These are phyloP conservation scores for Drosophila nigritarsus DNA, from an alignment of 2,888 invertebrate species.

Conservation along the genomic window DNA sequence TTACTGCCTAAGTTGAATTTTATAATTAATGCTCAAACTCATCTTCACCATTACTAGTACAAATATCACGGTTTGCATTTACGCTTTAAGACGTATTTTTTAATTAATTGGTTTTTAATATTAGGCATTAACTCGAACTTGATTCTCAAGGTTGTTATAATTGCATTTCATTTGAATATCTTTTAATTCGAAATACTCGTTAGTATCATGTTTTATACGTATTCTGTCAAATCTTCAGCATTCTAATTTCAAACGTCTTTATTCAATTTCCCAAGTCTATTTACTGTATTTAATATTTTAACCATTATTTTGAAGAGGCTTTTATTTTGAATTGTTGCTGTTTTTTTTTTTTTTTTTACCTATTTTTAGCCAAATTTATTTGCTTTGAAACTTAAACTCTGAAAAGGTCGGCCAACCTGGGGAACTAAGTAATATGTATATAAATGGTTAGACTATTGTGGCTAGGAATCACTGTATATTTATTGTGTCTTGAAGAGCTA, in stretches of 20 bases:
- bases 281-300: conserved; percentile 37
- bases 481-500: conserved; percentile 5
- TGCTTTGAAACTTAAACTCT: conserved; percentile 31
- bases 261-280: conserved; percentile 43
- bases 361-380: conserved; percentile 40
- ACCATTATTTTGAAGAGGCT: conserved; percentile 37
- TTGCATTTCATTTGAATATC: conserved; percentile 20
- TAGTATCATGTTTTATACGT: conserved; percentile 25
- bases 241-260: conserved; percentile 38
- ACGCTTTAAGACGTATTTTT: conserved; percentile 53
- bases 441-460: conserved; percentile 62
- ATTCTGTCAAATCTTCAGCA: conserved; percentile 47
- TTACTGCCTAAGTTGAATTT: conserved; percentile 37
- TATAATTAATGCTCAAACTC: conserved; percentile 60
- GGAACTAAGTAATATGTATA: conserved; percentile 17
- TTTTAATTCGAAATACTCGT: conserved; percentile 23
- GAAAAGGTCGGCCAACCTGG: conserved; percentile 10
- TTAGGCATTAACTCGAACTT: conserved; percentile 41
- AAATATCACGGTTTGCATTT: conserved; percentile 82
- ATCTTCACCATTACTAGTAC: conserved; percentile 79
- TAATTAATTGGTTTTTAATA: conserved; percentile 46
- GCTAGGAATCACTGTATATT: conserved; percentile 33
- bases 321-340: conserved; percentile 22
- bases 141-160: conserved; percentile 44
- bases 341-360: conserved; percentile 13